Conservation (phyloP, 2,113 vertebrate genomes). For the Vulpes ferrilata region DNA sequence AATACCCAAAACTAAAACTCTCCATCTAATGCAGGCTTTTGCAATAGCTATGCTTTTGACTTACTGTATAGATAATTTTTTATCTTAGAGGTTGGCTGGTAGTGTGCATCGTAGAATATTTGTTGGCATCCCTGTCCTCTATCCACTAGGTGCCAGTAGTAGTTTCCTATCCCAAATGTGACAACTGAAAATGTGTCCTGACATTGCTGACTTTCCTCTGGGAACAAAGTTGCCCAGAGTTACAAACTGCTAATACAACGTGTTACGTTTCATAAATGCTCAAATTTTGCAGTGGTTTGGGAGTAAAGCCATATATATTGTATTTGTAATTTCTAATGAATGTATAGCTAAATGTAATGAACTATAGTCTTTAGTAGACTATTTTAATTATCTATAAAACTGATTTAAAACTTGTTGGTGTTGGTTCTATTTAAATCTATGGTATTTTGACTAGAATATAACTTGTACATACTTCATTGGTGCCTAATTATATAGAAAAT, state of each 20-base stretch:
- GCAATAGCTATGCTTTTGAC: neutral
- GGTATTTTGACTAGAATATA: neutral
- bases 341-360: neutral
- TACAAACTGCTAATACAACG: neutral
- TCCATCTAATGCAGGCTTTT: neutral
- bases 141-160: neutral
- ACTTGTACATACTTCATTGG: neutral
- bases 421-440: constrained; percentile 20
- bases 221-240: neutral
- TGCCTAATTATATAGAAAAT: neutral
- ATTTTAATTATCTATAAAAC: neutral
- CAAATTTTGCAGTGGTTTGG: neutral
- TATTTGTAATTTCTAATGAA: neutral
- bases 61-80: neutral
- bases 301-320: neutral
- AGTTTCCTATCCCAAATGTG: neutral
- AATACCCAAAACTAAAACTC: neutral
- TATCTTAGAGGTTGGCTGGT: neutral
- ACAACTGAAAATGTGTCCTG: neutral
- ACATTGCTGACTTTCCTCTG: neutral
- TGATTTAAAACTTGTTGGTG: neutral
- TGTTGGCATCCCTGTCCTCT: neutral
- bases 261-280: neutral
- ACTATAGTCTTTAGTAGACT: neutral
- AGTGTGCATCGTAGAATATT: neutral